Percentiles rank a stretch among this genome's conserved stretches.
phyloP scores from a whole-genome alignment of 2,797 vertebrate species.

The Hydrolagus colliei region DNA sequence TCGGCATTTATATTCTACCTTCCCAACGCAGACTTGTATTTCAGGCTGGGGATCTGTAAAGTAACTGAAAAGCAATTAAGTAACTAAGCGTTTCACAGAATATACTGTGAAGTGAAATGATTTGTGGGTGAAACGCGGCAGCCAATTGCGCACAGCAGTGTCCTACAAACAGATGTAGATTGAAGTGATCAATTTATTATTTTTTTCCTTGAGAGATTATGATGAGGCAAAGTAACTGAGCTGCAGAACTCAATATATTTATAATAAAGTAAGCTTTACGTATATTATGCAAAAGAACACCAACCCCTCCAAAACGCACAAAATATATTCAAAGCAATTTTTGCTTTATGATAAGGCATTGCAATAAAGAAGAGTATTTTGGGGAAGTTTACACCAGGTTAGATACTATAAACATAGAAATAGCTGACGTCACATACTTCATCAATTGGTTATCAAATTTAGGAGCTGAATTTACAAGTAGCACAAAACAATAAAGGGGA shows the following conservation, averaged over 20 bases:
- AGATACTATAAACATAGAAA: not conserved
- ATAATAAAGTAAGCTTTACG: not conserved
- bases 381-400: not conserved
- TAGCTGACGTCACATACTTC: not conserved
- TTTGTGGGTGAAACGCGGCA: no score
- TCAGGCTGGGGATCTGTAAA: not conserved
- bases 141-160: no score
- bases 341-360: not conserved
- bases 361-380: not conserved
- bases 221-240: no score
- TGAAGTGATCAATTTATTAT: no score
- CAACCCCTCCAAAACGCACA: not conserved
- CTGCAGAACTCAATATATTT: not conserved
- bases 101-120: no score
- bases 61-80: no score
- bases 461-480: slow-evolving; percentile 35
- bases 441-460: slow-evolving; percentile 35
- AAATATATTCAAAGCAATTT: not conserved
- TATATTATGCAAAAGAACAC: not conserved
- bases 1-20: not conserved
- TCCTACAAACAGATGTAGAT: no score
- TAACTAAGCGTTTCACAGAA: no score
- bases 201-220: no score
- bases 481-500: not conserved
- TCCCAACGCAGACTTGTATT: not conserved